Evolutionary conservation across 2,113 vertebrate species (phyloP).

Genomic region (Elachura formosa): DNA sequence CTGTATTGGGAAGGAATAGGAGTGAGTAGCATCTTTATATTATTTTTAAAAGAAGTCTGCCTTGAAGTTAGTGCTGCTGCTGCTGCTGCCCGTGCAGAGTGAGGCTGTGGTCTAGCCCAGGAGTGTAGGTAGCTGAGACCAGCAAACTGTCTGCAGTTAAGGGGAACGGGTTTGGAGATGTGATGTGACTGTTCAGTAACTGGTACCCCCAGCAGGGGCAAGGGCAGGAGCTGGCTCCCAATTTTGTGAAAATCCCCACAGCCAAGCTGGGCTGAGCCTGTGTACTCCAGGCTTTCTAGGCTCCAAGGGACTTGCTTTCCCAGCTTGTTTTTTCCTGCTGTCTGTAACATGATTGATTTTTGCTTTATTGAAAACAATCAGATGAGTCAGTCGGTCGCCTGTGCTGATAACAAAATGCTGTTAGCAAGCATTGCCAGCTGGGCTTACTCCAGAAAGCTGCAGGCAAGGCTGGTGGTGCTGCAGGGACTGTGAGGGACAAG

Average conservation of each 20-base stretch:
- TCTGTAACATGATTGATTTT: background rate
- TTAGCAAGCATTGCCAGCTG: background rate
- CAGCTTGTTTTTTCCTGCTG: background rate
- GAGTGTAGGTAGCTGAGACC: background rate
- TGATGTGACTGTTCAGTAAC: background rate
- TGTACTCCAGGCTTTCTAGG: background rate
- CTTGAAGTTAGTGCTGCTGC: background rate
- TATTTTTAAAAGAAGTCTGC: background rate
- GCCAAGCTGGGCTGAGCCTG: background rate
- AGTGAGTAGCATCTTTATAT: background rate
- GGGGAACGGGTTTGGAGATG: background rate
- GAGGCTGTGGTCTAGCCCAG: background rate
- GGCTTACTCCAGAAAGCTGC: background rate
- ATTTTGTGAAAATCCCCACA: background rate
- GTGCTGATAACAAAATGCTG: background rate
- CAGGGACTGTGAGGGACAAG: background rate
- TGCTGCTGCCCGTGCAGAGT: fast-evolving
- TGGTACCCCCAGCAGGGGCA: background rate
- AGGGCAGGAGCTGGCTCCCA: background rate
- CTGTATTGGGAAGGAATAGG: background rate
- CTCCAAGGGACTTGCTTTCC: background rate
- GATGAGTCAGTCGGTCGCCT: fast-evolving
- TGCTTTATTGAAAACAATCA: background rate
- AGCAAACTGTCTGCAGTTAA: background rate
- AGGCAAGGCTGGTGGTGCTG: background rate